phyloP scores from a whole-genome alignment of 2,888 invertebrate genomes.

The Apomyelois bistriatella region DNA sequence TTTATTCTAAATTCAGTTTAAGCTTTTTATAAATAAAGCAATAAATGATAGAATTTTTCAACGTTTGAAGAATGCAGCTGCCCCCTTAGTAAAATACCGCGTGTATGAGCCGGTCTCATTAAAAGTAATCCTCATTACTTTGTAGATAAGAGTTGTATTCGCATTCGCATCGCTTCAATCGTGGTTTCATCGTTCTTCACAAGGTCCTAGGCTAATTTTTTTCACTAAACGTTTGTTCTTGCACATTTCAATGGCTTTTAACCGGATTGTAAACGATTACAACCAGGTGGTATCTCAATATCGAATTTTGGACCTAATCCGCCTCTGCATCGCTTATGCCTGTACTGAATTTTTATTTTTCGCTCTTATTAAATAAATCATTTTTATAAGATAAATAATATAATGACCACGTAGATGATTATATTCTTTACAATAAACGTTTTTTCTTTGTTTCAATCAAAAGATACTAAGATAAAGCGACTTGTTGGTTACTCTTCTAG shows the following conservation, averaged over 20 bases:
- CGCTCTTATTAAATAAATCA: too few relatives aligned
- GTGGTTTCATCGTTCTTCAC: constrained; percentile 18
- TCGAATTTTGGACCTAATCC: too few relatives aligned
- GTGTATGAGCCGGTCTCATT: constrained; percentile 11
- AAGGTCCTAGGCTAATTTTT: constrained; percentile 25
- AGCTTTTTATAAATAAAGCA: not conserved
- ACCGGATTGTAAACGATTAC: not conserved
- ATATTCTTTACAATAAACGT: too few relatives aligned
- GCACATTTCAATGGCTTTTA: constrained; percentile 16
- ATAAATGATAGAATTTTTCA: not conserved
- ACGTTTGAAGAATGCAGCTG: not conserved
- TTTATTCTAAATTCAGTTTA: not conserved
- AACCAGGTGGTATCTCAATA: too few relatives aligned
- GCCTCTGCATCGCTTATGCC: too few relatives aligned
- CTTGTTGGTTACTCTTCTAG: too few relatives aligned
- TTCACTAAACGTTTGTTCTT: constrained; percentile 18
- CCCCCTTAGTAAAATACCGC: not conserved
- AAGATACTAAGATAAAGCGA: too few relatives aligned
- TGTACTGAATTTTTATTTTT: too few relatives aligned
- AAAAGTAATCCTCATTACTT: constrained; percentile 1
- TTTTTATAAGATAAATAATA: too few relatives aligned
- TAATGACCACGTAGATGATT: too few relatives aligned
- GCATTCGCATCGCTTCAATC: constrained; percentile 18
- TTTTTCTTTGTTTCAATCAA: too few relatives aligned
- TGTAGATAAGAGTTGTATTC: constrained; percentile 7